phyloP scores from a whole-genome alignment of 2,888 invertebrate genomes.

The Salpingus planirostris region DNA sequence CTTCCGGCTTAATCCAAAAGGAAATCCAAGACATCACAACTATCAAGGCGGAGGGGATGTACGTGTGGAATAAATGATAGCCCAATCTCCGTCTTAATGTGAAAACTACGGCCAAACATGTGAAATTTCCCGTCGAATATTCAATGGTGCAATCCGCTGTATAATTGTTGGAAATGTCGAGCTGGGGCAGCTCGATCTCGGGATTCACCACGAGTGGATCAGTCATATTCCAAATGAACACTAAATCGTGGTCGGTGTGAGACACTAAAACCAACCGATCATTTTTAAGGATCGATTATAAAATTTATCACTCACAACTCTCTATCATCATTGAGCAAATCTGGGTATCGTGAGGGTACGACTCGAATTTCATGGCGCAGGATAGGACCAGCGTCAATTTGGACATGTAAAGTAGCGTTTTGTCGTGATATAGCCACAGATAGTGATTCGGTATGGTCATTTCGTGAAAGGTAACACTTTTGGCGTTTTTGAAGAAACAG shows the following conservation, averaged over 20 bases:
- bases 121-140: constrained; percentile 82
- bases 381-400: constrained; percentile 88
- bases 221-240: constrained; percentile 83
- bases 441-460: constrained; percentile 94
- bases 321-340: constrained; percentile 91
- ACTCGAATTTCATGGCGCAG: constrained; percentile 90
- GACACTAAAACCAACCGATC: constrained; percentile 67
- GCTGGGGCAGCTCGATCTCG: constrained; percentile 80
- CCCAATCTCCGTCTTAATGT: constrained; percentile 74
- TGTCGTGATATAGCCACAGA: constrained; percentile 85
- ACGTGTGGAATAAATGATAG: constrained; percentile 86
- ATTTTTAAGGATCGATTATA: neutral
- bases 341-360: constrained; percentile 90
- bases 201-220: constrained; percentile 82
- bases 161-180: constrained; percentile 78
- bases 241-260: constrained; percentile 80
- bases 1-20: constrained; percentile 92
- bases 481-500: constrained; percentile 90
- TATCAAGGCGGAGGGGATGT: constrained; percentile 84
- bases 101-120: constrained; percentile 83
- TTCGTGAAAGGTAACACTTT: constrained; percentile 86
- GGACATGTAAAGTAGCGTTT: constrained; percentile 85
- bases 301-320: constrained; percentile 62
- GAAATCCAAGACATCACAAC: constrained; percentile 96
- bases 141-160: constrained; percentile 84